Base-by-base conservation (phyloP, 2,113 vertebrate species). In the Setophaga kirtlandii region DNA sequence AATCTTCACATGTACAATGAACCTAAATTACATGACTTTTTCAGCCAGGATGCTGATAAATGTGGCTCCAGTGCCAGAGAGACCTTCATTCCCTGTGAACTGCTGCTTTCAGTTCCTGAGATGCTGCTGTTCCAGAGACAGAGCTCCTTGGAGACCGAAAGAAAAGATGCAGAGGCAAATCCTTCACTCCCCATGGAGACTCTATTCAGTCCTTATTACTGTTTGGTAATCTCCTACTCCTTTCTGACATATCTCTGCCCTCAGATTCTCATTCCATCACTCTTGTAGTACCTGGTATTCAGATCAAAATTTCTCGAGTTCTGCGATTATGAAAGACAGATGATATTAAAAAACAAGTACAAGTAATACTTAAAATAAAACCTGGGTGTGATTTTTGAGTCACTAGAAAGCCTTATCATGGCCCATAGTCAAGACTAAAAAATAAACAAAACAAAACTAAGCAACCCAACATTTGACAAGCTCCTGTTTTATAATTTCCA, bases 71-170 rank as follows among this genome's bases (percentile, higher is more conserved):
- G 75, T 77, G 85, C 71, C 89, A 88, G 44, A 44, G 75, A 88
- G 87, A 91, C 52, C 94, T 94, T 88, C 87, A 47, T n/a, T 96
- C 55, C 59, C 85, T 6, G 33, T 93, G 90, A 96, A 94, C 87
- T 93, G 87, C 78, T 96, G 71, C 82, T 96, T 96, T 97, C 92
- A 95, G 82, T 63, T 67, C 33, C 93, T 78, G 64, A 69, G 79
- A 96, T 93, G 94, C 96, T 96, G 91, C 93, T 95, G 87, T 37
- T 89, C 63, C 70, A 93, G 82, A 92, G 79, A 91, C 94, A 88
- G 82, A 94, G 90, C 92, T 96, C 96, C 95, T 91, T 96, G 96
- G 94, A 97, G 87, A 97, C 93, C 1, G 2, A 93, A 87, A 96
- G 84, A 95, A 97, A 96, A 91, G 94, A 93, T 39, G 59, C 82